Evolutionary conservation across 2,797 vertebrate species (phyloP), one percentile per base, ranked within the genome.

Genomic region (Sitta carolinensis): DNA sequence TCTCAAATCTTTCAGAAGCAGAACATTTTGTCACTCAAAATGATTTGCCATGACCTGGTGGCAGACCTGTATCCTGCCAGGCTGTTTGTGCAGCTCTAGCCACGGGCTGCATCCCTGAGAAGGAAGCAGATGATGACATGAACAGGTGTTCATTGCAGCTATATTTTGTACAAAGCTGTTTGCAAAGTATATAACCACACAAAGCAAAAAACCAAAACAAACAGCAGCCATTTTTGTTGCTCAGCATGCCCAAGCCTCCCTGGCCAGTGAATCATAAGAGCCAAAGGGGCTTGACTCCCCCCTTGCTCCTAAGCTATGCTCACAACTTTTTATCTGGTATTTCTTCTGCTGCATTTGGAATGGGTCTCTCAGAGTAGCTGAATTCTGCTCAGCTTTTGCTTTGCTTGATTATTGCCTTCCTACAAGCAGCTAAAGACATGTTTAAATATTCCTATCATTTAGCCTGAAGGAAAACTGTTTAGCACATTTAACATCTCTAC

Each of bases 401-500:
- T 77, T 54, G 50, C 73, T 81, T 75, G 16, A 54, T 88, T 86
- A 75, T 51, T 78, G 43, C 55, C 74, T 90, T 82, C 43, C 85
- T 50, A 58, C 18, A 62, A 90, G 63, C 74, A 94, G 50, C n/a
- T 51, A 78, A 91, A 91, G 84, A 30, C 32, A 15, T 13, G 17
- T 55, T 93, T 92, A 91, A 87, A 62, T 94, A 88, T 88, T 86
- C 67, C 74, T 40, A 48, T 57, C 59, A 36, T 58, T 90, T 84
- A 90, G 77, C 85, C 77, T 5, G 8, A 82, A 95, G 93, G 77
- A 88, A 96, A 95, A 63, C 69, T 87, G n/a, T 88, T 96, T 67
- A 94, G 83, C 86, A 94, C 85, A 76, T 84, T 84, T 81, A 78
- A 91, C 45, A 84, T 84, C 70, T 88, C 80, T 42, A 94, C 51